A percentile compares a stretch with the other conserved stretches of the same genome.
Evolutionary conservation across 2,797 vertebrate species (phyloP).

Genomic region (Hippocampus kuda): DNA sequence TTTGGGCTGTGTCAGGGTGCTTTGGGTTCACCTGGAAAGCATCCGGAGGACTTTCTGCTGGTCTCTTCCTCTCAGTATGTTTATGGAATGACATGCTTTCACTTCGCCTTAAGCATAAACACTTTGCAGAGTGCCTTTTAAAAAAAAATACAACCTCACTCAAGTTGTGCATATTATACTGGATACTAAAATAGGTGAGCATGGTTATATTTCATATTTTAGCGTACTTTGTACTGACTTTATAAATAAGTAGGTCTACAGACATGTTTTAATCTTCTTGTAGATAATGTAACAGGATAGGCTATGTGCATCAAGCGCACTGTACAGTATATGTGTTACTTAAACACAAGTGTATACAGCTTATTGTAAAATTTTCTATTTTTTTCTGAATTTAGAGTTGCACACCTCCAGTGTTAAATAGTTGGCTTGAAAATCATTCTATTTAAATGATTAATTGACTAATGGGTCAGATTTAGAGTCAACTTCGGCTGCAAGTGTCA

Average conservation of each 20-base stretch:
- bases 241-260: neutral
- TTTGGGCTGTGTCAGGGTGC: slow-evolving; percentile 33
- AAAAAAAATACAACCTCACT: neutral
- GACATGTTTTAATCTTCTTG: neutral
- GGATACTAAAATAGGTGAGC: no score
- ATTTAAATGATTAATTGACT: neutral
- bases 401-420: no score
- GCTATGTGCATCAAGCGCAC: neutral
- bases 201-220: neutral
- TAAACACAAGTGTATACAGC: no score
- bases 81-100: slow-evolving; percentile 41
- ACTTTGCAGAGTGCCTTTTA: slow-evolving; percentile 1
- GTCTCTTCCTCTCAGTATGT: neutral
- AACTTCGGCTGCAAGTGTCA: no score
- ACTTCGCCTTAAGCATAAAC: slow-evolving; percentile 49
- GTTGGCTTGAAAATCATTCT: neutral
- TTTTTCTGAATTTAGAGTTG: no score
- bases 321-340: neutral
- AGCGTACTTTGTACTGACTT: neutral
- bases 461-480: neutral
- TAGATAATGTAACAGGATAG: neutral
- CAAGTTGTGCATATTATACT: neutral
- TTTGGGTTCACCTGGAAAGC: slow-evolving; percentile 40
- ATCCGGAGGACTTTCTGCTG: slow-evolving; percentile 12
- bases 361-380: no score